These are phyloP conservation scores for Oxyteleia sp. DNA, from an alignment of 2,888 invertebrate genomes.

Conservation along the genomic window DNA sequence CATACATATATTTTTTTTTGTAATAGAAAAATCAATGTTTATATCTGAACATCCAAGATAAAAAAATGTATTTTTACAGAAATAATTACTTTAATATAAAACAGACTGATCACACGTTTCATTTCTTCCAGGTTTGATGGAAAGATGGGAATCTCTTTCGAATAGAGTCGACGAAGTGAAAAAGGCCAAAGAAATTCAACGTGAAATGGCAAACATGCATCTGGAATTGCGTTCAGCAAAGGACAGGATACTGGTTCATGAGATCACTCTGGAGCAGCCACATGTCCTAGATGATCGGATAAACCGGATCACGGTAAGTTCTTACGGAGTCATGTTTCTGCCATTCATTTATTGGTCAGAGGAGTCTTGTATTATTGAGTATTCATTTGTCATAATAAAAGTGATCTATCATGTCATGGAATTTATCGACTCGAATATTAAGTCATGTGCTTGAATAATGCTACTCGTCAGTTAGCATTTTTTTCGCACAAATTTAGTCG, in stretches of 20 bases:
- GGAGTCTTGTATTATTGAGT: slow-evolving; percentile 22
- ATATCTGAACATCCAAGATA: too few relatives aligned
- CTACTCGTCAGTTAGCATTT: too few relatives aligned
- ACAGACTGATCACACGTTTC: neutral
- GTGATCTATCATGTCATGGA: slow-evolving; percentile 13
- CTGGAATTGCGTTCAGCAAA: slow-evolving; percentile 83
- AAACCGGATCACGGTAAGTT: slow-evolving; percentile 87
- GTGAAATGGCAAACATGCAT: slow-evolving; percentile 85
- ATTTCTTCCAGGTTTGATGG: slow-evolving; percentile 84
- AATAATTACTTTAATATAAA: too few relatives aligned
- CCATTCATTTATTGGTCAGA: slow-evolving; percentile 47
- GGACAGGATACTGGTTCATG: slow-evolving; percentile 83
- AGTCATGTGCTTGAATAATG: neutral
- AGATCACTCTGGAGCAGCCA: slow-evolving; percentile 83
- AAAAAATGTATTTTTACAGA: too few relatives aligned
- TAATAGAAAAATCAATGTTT: too few relatives aligned
- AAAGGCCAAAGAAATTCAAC: slow-evolving; percentile 85
- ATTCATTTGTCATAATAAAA: slow-evolving; percentile 39
- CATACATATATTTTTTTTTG: too few relatives aligned
- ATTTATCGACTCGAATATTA: slow-evolving; percentile 19
- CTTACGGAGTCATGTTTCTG: slow-evolving; percentile 49
- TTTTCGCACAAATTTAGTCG: too few relatives aligned
- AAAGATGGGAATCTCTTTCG: slow-evolving; percentile 88
- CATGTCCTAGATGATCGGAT: slow-evolving; percentile 87
- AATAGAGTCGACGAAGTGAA: slow-evolving; percentile 86